phyloP scores from a whole-genome alignment of 2,797 vertebrate species.

The Heliangelus exortis region DNA sequence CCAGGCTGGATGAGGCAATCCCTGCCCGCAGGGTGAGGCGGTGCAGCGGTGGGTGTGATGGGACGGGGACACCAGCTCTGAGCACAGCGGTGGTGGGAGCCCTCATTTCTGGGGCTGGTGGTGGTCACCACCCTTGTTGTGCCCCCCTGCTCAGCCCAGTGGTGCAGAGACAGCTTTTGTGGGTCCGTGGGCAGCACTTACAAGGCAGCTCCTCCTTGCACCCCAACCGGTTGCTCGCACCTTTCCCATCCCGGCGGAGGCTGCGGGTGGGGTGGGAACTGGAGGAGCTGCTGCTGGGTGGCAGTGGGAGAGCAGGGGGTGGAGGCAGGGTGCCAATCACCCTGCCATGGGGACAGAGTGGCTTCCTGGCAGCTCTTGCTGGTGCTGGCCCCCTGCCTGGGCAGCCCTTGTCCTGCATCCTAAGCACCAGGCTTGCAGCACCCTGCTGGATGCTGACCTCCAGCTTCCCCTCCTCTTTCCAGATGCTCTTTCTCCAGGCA shows the following conservation, averaged over 20 bases:
- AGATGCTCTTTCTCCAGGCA: fast-evolving
- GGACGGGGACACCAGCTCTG: neutral
- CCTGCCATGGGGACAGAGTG: no score
- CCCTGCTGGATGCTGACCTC: neutral
- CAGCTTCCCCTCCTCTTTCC: neutral
- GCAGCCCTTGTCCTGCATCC: neutral
- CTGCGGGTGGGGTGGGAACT: slow-evolving; percentile 5
- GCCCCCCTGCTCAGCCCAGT: fast-evolving
- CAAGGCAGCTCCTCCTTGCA: slow-evolving; percentile 33
- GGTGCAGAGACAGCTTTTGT: neutral
- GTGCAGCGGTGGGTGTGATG: neutral
- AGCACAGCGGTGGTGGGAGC: neutral
- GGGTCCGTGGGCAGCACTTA: neutral
- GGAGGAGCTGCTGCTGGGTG: neutral
- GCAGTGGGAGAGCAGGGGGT: neutral
- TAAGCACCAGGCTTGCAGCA: neutral
- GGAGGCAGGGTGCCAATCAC: neutral
- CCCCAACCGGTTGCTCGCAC: slow-evolving; percentile 42
- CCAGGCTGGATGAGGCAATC: slow-evolving; percentile 58
- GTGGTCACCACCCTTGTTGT: neutral
- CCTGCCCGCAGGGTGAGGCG: slow-evolving; percentile 29
- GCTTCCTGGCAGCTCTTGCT: neutral
- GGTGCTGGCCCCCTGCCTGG: neutral
- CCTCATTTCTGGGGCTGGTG: neutral
- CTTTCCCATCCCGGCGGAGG: neutral